Percentiles rank a stretch among this genome's conserved stretches.
These are phyloP conservation scores for Xiphophorus birchmanni DNA, from an alignment of 2,797 vertebrate species.

Conservation along the genomic window DNA sequence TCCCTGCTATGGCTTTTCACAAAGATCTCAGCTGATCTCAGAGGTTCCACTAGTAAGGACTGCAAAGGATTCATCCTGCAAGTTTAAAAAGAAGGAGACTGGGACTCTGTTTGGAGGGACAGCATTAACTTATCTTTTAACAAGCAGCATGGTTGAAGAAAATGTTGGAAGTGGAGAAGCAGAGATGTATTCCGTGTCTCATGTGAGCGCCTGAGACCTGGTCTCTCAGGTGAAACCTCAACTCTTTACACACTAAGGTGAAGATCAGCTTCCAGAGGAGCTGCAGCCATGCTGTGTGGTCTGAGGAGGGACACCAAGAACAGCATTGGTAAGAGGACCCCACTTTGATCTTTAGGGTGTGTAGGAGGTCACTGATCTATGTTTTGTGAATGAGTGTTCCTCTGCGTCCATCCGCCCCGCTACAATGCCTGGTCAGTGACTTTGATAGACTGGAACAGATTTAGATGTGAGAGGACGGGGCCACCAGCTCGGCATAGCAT, in stretches of 20 bases:
- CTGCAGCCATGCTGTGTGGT: conserved; percentile 83
- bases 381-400: conserved; percentile 8
- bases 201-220: conserved; percentile 51
- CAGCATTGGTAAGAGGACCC: conserved; percentile 76
- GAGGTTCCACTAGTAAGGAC: conserved; percentile 24
- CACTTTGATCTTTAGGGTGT: conserved; percentile 34
- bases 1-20: conserved; percentile 49
- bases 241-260: conserved; percentile 36
- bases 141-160: conserved; percentile 31
- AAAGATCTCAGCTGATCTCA: conserved; percentile 20
- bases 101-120: conserved; percentile 36
- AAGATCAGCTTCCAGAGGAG: conserved; percentile 55
- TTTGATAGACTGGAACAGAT: conserved; percentile 20
- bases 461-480: conserved; percentile 33
- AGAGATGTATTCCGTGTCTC: conserved; percentile 43
- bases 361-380: conserved; percentile 17
- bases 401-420: neutral
- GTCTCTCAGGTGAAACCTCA: conserved; percentile 49
- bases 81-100: conserved; percentile 37
- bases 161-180: conserved; percentile 43
- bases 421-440: conserved; percentile 2
- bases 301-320: conserved; percentile 81
- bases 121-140: conserved; percentile 22
- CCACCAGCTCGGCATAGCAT: conserved; percentile 33
- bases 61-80: conserved; percentile 25